Conservation (phyloP, 2,797 vertebrate species). For the Melanogrammus aeglefinus region DNA sequence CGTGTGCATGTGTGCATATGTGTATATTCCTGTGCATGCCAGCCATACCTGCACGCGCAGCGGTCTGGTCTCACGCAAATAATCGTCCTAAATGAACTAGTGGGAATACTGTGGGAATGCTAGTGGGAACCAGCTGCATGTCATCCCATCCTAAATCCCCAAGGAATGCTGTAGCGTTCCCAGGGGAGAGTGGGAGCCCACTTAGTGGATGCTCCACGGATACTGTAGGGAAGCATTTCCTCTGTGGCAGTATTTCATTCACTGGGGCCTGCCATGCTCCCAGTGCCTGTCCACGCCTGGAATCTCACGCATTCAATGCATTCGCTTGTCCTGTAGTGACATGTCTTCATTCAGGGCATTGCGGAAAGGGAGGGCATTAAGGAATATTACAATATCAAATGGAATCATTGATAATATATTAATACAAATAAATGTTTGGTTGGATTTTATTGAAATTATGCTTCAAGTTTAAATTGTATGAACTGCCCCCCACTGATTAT, state of each 20-base stretch:
- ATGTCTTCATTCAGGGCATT: not conserved
- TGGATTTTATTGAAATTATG: too few species aligned
- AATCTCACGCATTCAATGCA: not conserved
- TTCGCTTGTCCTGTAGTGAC: not conserved
- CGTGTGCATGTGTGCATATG: not conserved
- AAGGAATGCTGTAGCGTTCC: conserved; percentile 44
- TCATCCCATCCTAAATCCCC: conserved; percentile 40
- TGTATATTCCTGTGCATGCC: not conserved
- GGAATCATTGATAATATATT: not conserved
- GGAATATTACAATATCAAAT: not conserved
- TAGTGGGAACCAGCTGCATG: conserved; percentile 32
- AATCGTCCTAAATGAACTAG: conserved; percentile 32
- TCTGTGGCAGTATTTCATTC: not conserved
- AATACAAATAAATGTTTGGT: too few species aligned
- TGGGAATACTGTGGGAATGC: conserved; percentile 44
- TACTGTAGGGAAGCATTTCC: conserved; percentile 2
- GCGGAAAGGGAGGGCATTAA: not conserved
- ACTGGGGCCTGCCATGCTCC: not conserved
- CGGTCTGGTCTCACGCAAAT: not conserved
- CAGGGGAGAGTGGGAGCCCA: conserved; percentile 35
- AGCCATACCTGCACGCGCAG: not conserved
- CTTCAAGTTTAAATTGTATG: too few species aligned
- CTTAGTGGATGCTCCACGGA: conserved; percentile 43
- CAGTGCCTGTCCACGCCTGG: not conserved
- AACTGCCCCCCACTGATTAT: too few species aligned